These are phyloP conservation scores for Peromyscus nudipes DNA, from an alignment of 2,797 vertebrate genomes.

Conservation along the genomic window DNA sequence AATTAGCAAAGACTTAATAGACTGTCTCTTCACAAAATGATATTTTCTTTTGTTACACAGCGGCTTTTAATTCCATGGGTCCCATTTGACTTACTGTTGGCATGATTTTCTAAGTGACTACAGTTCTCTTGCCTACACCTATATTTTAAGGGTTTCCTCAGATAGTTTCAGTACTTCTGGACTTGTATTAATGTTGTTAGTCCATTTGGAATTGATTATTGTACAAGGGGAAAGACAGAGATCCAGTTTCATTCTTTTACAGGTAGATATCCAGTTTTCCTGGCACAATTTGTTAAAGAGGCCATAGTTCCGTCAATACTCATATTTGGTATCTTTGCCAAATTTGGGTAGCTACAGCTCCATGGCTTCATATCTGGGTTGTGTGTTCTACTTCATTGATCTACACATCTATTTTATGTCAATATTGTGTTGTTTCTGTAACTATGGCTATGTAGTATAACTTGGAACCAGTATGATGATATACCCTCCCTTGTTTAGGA, in stretches of 20 bases:
- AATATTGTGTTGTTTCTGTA: neutral
- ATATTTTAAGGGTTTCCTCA: neutral
- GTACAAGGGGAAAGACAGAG: neutral
- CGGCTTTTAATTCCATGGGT: neutral
- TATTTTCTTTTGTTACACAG: neutral
- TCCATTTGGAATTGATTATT: neutral
- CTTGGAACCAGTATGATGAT: neutral
- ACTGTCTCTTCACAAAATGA: neutral
- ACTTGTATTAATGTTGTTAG: neutral
- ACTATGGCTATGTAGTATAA: neutral
- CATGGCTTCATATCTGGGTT: neutral
- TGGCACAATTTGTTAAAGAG: neutral
- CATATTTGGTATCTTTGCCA: neutral
- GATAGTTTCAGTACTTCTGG: neutral
- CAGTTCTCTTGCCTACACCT: neutral
- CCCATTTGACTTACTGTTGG: neutral
- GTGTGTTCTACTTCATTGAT: neutral
- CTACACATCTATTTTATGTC: neutral
- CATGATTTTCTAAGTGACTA: neutral
- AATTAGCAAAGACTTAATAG: neutral
- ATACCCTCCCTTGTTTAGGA: neutral
- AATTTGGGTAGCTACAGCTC: neutral
- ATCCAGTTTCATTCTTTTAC: neutral
- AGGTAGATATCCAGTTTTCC: neutral
- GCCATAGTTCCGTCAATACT: neutral